These are phyloP conservation scores for Stomatorhinus walkeri DNA, from an alignment of 2,797 vertebrate species.

Conservation along the genomic window DNA sequence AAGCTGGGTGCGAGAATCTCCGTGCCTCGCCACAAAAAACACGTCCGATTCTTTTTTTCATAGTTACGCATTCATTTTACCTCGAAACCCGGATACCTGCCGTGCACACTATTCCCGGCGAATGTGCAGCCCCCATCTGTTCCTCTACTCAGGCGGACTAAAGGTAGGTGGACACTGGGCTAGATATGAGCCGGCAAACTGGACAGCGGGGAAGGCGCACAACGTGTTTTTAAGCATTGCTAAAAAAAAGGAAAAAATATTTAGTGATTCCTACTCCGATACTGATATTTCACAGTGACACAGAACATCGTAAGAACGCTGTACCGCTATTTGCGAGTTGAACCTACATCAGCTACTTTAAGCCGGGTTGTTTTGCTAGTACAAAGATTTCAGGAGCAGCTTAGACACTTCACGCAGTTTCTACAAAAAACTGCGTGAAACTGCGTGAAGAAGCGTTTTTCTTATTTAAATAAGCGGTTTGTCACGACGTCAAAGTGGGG, in stretches of 20 bases:
- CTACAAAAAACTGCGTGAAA: no score
- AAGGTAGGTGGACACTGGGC: not conserved
- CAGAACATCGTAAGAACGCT: not conserved
- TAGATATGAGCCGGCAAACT: not conserved
- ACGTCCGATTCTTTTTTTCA: not conserved
- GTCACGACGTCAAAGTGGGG: not conserved
- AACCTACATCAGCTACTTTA: not conserved
- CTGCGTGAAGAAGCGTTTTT: no score
- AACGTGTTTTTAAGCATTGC: not conserved
- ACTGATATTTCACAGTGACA: not conserved
- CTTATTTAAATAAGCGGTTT: not conserved
- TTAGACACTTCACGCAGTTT: not conserved
- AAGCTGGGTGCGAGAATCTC: not conserved
- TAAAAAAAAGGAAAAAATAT: not conserved
- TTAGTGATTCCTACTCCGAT: not conserved
- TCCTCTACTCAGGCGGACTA: not conserved
- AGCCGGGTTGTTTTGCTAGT: not conserved
- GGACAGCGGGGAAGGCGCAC: not conserved
- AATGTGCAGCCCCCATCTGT: not conserved
- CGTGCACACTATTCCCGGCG: not conserved
- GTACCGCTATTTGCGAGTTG: not conserved
- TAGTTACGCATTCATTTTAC: not conserved
- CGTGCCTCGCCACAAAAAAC: not conserved
- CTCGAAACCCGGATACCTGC: not conserved
- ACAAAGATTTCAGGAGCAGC: not conserved